These are phyloP conservation scores for Pseudorasbora parva DNA, from an alignment of 2,113 vertebrate genomes.

Conservation along the genomic window DNA sequence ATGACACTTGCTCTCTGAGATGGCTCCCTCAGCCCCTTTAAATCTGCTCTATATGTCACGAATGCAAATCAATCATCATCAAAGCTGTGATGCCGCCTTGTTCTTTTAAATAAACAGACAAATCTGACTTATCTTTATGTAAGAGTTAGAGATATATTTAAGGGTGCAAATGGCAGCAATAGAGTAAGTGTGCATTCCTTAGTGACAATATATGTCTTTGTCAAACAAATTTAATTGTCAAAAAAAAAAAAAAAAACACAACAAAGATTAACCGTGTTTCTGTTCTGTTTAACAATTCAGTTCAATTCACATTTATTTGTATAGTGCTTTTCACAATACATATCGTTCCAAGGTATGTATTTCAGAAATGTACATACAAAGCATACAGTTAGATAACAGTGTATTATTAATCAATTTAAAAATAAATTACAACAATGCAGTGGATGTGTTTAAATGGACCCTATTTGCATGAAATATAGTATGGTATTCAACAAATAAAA, in stretches of 20 bases:
- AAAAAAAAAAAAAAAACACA: too few relatives aligned
- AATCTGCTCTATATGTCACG: constrained; percentile 6
- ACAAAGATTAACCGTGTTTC: not conserved
- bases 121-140: constrained; percentile 43
- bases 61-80: constrained; percentile 38
- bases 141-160: constrained; percentile 25
- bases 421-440: too few relatives aligned
- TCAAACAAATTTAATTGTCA: not conserved
- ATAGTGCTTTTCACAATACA: too few relatives aligned
- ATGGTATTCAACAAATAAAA: not conserved
- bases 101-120: constrained; percentile 47
- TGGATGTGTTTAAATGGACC: constrained; percentile 3
- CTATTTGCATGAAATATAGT: not conserved
- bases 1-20: not conserved
- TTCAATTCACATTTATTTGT: too few relatives aligned
- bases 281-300: too few relatives aligned
- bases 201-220: constrained; percentile 1
- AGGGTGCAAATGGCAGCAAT: constrained; percentile 9
- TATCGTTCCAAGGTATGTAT: too few relatives aligned
- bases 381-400: too few relatives aligned
- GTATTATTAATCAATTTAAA: too few relatives aligned
- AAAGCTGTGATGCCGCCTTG: constrained; percentile 1
- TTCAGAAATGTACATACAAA: too few relatives aligned
- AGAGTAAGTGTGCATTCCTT: not conserved
- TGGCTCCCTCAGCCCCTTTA: constrained; percentile 27